Percentiles rank a stretch among this genome's conserved stretches.
Evolutionary conservation across 2,113 vertebrate genomes (phyloP).

Genomic region (Synodontis membranacea): DNA sequence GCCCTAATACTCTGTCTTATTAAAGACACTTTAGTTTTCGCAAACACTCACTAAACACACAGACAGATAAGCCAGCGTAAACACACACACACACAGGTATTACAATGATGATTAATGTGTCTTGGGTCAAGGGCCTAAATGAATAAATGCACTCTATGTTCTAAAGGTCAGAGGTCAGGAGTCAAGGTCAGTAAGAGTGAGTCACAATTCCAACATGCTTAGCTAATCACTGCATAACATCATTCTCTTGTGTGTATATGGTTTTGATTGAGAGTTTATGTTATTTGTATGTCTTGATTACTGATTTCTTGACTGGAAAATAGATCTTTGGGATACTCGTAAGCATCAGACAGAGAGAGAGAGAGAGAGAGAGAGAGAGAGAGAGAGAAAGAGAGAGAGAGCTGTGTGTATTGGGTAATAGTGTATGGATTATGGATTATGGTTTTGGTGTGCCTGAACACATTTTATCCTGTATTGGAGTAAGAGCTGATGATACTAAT

Average conservation of each 20-base stretch:
- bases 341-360: not conserved
- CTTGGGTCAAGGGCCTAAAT: constrained; percentile 38
- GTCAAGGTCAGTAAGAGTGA: constrained; percentile 48
- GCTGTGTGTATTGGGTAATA: not conserved
- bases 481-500: not conserved
- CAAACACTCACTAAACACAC: constrained; percentile 28
- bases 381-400: not conserved
- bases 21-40: not conserved
- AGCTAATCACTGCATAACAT: constrained; percentile 34
- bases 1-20: too few relatives aligned
- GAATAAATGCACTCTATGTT: constrained; percentile 48
- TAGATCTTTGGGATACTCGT: not conserved
- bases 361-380: not conserved
- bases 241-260: not conserved
- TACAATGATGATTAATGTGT: constrained; percentile 53
- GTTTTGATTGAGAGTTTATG: not conserved
- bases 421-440: not conserved
- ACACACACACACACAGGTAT: constrained; percentile 45
- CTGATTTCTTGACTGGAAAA: not conserved
- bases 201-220: constrained; percentile 35
- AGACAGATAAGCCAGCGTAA: constrained; percentile 14
- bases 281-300: not conserved
- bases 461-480: not conserved
- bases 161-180: constrained; percentile 36
- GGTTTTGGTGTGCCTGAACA: not conserved